These are phyloP conservation scores for Charaxes varanes DNA, from an alignment of 1,140 invertebrate genomes.

Conservation along the genomic window DNA sequence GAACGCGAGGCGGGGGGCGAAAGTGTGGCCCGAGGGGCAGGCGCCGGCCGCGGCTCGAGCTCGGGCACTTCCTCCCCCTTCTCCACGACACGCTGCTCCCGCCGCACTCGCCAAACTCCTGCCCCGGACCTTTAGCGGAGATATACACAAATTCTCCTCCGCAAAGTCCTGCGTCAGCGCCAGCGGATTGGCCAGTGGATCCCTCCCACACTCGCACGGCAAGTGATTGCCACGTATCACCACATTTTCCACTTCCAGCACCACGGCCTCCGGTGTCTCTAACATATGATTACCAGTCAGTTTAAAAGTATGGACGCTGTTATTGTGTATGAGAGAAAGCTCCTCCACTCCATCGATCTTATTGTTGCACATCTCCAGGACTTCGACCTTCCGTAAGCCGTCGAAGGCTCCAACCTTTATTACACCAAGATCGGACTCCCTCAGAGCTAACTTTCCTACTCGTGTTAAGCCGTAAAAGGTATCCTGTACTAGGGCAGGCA, in stretches of 20 bases:
- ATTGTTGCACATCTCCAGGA: constrained; percentile 85
- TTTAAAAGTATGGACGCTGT: constrained; percentile 80
- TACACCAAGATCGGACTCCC: constrained; percentile 86
- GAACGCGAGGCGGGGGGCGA: constrained; percentile 35
- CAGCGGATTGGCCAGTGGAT: constrained; percentile 82
- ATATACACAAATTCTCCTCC: constrained; percentile 88
- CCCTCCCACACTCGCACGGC: constrained; percentile 88
- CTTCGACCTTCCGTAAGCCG: constrained; percentile 80
- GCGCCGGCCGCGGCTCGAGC: constrained; percentile 52
- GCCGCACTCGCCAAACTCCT: constrained; percentile 81
- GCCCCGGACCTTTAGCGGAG: constrained; percentile 86
- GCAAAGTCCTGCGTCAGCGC: constrained; percentile 82
- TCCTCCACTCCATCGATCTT: constrained; percentile 88
- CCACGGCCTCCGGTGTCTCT: constrained; percentile 79
- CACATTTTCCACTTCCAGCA: constrained; percentile 79
- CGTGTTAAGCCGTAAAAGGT: constrained; percentile 86
- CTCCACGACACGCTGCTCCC: constrained; percentile 74
- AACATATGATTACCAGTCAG: constrained; percentile 88
- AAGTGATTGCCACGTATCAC: constrained; percentile 85
- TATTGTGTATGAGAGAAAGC: constrained; percentile 79
- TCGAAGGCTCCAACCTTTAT: constrained; percentile 83
- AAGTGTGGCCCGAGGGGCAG: constrained; percentile 24
- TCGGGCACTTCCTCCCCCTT: constrained; percentile 51
- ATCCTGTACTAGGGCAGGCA: constrained; percentile 78
- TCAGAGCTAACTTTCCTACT: constrained; percentile 82